Percentiles rank a stretch among this genome's conserved stretches.
Evolutionary conservation across 2,797 vertebrate species (phyloP).

Genomic region (Diglossa cyanea): DNA sequence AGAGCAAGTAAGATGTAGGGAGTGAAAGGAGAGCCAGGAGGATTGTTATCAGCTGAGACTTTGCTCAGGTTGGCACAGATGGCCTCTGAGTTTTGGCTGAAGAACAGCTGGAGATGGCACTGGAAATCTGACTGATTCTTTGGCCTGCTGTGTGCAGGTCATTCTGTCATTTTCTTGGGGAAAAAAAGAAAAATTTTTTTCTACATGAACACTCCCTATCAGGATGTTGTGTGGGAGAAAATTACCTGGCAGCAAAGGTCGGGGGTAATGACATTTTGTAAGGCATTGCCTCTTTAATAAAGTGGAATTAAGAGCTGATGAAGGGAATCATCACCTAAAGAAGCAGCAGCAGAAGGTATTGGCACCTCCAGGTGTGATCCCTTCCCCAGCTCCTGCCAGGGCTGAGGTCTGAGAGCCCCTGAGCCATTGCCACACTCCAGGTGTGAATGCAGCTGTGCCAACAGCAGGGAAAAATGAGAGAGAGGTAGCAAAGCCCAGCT

Average conservation of each 20-base stretch:
- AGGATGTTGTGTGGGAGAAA: not conserved
- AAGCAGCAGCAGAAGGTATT: not conserved
- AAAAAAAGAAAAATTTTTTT: accelerated
- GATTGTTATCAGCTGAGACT: not conserved
- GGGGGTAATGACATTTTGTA: not conserved
- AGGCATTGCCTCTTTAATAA: not conserved
- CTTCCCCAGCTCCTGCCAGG: not conserved
- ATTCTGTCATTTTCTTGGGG: not conserved
- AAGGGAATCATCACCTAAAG: not conserved
- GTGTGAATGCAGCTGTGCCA: not conserved
- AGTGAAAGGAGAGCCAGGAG: not conserved
- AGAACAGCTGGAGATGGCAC: not conserved
- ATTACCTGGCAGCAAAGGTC: not conserved
- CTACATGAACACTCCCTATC: not conserved
- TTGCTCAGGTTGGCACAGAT: not conserved
- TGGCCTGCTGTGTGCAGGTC: not conserved
- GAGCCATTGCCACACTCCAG: not conserved
- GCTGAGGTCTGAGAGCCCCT: not conserved
- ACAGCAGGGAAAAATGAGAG: accelerated
- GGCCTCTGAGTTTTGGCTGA: not conserved
- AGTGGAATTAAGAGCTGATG: not conserved
- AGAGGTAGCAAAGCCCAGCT: not conserved
- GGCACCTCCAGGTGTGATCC: not conserved
- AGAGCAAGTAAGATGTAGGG: not conserved
- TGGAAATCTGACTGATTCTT: not conserved